Evolutionary conservation across 2,797 vertebrate genomes (phyloP).

Genomic region (Lacerta agilis): DNA sequence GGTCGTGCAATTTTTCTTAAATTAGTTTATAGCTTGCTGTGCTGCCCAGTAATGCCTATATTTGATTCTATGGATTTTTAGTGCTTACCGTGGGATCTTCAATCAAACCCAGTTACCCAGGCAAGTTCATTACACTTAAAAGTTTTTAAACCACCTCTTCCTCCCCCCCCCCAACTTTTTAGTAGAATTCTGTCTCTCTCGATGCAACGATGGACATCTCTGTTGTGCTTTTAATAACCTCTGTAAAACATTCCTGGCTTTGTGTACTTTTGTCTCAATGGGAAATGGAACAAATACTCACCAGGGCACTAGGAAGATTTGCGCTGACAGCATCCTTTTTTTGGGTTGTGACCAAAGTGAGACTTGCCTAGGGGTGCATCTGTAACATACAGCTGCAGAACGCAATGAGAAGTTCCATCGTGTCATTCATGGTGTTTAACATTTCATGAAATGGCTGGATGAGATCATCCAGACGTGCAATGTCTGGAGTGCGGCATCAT

Average conservation of each 20-base stretch:
- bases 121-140: slow-evolving; percentile 29
- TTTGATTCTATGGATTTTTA: slow-evolving; percentile 12
- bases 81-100: slow-evolving; percentile 22
- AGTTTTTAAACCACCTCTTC: rapidly evolving
- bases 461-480: no score
- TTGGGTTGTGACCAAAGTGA: neutral
- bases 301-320: neutral
- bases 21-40: slow-evolving; percentile 15
- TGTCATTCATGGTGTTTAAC: neutral
- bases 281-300: neutral
- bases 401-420: neutral
- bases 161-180: slow-evolving; percentile 23
- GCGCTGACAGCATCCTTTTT: neutral
- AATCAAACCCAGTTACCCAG: slow-evolving; percentile 33
- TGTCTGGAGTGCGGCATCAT: neutral
- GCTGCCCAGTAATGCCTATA: slow-evolving; percentile 26
- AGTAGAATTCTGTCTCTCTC: slow-evolving; percentile 8
- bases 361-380: neutral
- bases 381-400: neutral
- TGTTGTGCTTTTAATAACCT: neutral
- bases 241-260: neutral
- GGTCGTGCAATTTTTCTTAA: neutral
- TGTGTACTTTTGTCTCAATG: neutral
- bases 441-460: neutral
- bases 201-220: neutral